Conservation (phyloP, 2,888 invertebrate genomes). For the Eilema caniola region DNA sequence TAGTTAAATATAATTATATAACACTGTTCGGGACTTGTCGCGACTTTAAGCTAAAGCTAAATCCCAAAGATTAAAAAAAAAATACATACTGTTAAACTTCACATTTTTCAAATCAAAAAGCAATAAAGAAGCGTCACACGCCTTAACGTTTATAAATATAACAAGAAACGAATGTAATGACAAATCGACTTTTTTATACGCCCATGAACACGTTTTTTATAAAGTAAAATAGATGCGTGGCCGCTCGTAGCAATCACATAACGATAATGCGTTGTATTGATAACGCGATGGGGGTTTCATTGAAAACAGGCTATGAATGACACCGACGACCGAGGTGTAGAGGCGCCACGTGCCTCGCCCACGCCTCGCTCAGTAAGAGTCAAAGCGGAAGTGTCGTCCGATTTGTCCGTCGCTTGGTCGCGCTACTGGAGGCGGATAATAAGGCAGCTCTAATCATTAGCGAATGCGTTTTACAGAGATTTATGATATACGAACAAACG, state of each 20-base stretch:
- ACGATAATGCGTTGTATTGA: constrained; percentile 42
- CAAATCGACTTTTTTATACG: constrained; percentile 33
- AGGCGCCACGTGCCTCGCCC: constrained; percentile 60
- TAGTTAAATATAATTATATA: too few species aligned
- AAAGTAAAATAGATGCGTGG: constrained; percentile 30
- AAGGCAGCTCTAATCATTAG: constrained; percentile 9
- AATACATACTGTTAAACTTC: background rate
- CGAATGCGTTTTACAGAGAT: background rate
- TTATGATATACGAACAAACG: too few species aligned
- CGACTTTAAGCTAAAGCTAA: too few species aligned
- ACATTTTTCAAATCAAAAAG: constrained; percentile 11
- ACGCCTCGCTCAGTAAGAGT: constrained; percentile 50
- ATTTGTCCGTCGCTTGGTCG: constrained; percentile 55
- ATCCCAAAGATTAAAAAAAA: too few species aligned
- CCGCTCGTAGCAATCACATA: constrained; percentile 32
- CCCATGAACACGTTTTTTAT: constrained; percentile 33
- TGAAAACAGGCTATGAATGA: constrained; percentile 57
- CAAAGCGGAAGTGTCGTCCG: constrained; percentile 65
- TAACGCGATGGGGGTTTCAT: constrained; percentile 44
- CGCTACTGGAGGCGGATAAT: constrained; percentile 44
- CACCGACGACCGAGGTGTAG: constrained; percentile 30
- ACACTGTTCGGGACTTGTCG: too few species aligned
- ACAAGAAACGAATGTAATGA: constrained; percentile 20
- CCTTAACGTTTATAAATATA: constrained; percentile 15
- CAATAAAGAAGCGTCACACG: constrained; percentile 13